A percentile compares a stretch with the other conserved stretches of the same genome.
These are phyloP conservation scores for Apotomis betuletana DNA, from an alignment of 2,888 invertebrate species.

Conservation along the genomic window DNA sequence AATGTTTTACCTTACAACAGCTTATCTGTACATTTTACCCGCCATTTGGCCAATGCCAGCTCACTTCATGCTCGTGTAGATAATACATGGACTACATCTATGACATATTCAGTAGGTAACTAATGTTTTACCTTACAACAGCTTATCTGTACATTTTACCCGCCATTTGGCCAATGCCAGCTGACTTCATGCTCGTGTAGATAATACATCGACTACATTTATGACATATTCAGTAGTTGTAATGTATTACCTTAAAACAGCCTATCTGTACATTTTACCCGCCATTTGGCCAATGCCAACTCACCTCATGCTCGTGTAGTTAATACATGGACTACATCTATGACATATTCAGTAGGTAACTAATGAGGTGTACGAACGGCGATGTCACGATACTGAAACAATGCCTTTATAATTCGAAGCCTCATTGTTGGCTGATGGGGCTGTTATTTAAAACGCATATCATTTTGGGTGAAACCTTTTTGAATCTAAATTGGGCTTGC, in stretches of 20 bases:
- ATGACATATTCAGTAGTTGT: slow-evolving; percentile 31
- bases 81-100: slow-evolving; percentile 20
- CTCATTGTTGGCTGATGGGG: slow-evolving; percentile 16
- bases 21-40: not conserved
- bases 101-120: not conserved
- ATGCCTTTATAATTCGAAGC: slow-evolving; percentile 32
- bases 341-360: slow-evolving; percentile 38
- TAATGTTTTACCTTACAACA: too few species aligned
- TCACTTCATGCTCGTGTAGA: slow-evolving; percentile 28
- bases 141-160: not conserved
- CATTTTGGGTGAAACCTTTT: not conserved
- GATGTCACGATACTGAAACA: slow-evolving; percentile 37
- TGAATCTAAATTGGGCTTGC: not conserved
- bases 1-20: slow-evolving; percentile 8
- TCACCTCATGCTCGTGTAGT: slow-evolving; percentile 30
- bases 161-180: not conserved
- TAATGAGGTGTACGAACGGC: slow-evolving; percentile 39
- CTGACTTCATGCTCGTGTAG: slow-evolving; percentile 28
- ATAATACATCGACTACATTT: slow-evolving; percentile 22
- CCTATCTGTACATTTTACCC: not conserved
- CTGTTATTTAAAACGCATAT: slow-evolving; percentile 14
- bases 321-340: slow-evolving; percentile 22
- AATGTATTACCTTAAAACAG: too few species aligned
- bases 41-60: not conserved
- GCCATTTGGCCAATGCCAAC: slow-evolving; percentile 1